Base-by-base conservation (phyloP, 2,888 invertebrate species). In the Diabrotica balteata region DNA sequence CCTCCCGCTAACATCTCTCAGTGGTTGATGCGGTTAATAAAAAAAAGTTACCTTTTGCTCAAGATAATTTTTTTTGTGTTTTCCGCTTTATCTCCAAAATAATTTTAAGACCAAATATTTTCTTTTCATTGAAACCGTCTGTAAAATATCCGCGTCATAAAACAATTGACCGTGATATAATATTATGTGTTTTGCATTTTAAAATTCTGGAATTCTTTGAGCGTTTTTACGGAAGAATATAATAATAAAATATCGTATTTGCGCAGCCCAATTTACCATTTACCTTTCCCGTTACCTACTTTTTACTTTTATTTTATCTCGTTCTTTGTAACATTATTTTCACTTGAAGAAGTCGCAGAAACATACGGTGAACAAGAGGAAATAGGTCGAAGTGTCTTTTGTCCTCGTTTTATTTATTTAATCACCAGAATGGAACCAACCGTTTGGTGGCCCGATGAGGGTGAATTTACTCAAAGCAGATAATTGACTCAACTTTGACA, bases 401-500 rank as follows among this genome's bases (percentile, higher is more conserved):
- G 63, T 68, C 47, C 61, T 54, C 22, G n/a, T 51, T 53, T 61
- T 66, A 61, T 68, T 62, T 68, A 68, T 65, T 68, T 51, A 62
- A 65, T 62, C 47, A 58, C 66, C 50, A 49, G 42, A 46, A 55
- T 53, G 44, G 60, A 64, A 64, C 54, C 54, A 43, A 43, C 42
- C 46, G 60, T 32, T 50, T 50, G 52, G 50, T 50, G 50, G 57
- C n/a, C 52, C 52, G 44, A 62, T 50, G 66, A 54, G 59, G 53
- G 55, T 57, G 59, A 69, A 60, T 69, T 69, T 63, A 51, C 66
- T 53, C 66, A 60, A 53, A 59, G 69, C 52, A 63, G 57, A 60
- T 69, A 66, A 69, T 66, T 66, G 63, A 66, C 53, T 60, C 63
- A 59, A 69, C 59, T 66, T 59, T 50, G 59, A 63, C 57, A 63